These are phyloP conservation scores for Neotoma lepida DNA, from an alignment of 2,113 vertebrate species.

Conservation along the genomic window DNA sequence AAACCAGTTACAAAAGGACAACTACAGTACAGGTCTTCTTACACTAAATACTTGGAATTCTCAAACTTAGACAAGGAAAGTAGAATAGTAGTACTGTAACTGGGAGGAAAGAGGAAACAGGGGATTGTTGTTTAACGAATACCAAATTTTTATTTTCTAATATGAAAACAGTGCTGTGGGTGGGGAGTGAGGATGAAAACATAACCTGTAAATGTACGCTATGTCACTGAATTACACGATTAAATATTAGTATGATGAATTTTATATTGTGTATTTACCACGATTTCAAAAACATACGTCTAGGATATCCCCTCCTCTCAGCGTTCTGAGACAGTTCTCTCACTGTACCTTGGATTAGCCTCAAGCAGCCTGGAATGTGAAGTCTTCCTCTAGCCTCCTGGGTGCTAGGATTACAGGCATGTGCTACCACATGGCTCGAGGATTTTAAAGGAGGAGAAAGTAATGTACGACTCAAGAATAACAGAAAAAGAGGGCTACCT, in stretches of 20 bases:
- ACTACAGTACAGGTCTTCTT: not conserved
- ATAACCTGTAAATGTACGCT: not conserved
- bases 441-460: slow-evolving; percentile 29
- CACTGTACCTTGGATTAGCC: not conserved
- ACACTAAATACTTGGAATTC: not conserved
- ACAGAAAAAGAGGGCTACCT: not conserved
- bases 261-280: not conserved
- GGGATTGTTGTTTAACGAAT: not conserved
- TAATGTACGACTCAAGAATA: not conserved
- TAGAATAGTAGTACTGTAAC: not conserved
- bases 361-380: not conserved
- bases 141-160: slow-evolving; percentile 13
- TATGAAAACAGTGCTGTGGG: not conserved
- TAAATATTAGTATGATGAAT: not conserved
- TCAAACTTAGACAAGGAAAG: slow-evolving; percentile 39
- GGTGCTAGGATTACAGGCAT: not conserved
- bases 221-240: not conserved
- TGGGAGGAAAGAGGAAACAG: not conserved
- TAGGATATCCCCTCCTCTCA: too few relatives aligned
- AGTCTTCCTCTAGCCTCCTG: not conserved
- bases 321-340: not conserved
- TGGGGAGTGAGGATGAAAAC: not conserved
- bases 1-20: slow-evolving; percentile 25
- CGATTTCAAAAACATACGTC: not conserved
- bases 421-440: not conserved